These are phyloP conservation scores for Geopemphigus sp. DNA, from an alignment of 1,140 invertebrate species.

Conservation along the genomic window DNA sequence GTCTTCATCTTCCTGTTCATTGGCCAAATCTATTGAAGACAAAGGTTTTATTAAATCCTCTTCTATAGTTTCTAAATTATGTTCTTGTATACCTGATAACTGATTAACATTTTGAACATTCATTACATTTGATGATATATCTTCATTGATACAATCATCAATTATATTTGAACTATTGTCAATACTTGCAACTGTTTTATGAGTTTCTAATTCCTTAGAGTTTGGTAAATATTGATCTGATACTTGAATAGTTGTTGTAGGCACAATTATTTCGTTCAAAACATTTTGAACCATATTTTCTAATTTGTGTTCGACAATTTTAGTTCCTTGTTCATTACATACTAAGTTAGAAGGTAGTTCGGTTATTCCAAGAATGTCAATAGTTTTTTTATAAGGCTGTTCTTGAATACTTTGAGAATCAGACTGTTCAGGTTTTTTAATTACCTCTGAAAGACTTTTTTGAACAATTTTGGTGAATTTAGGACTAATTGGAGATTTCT, in stretches of 20 bases:
- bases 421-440: conserved; percentile 24
- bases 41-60: neutral
- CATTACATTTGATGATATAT: neutral
- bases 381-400: conserved; percentile 21
- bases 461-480: neutral
- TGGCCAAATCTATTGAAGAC: neutral
- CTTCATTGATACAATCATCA: neutral
- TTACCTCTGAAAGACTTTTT: conserved; percentile 15
- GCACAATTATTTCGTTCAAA: neutral
- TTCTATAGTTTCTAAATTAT: conserved; percentile 14
- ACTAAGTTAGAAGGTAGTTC: conserved; percentile 2
- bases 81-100: neutral
- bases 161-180: neutral
- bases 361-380: conserved; percentile 33
- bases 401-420: conserved; percentile 9
- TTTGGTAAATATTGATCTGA: neutral
- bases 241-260: neutral
- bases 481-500: conserved; percentile 34
- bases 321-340: neutral
- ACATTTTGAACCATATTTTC: neutral
- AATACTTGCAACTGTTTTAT: neutral
- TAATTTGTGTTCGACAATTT: neutral
- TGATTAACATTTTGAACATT: neutral
- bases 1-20: neutral
- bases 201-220: neutral